These are phyloP conservation scores for Hyposoter didymator DNA, from an alignment of 2,888 invertebrate species.

Conservation along the genomic window DNA sequence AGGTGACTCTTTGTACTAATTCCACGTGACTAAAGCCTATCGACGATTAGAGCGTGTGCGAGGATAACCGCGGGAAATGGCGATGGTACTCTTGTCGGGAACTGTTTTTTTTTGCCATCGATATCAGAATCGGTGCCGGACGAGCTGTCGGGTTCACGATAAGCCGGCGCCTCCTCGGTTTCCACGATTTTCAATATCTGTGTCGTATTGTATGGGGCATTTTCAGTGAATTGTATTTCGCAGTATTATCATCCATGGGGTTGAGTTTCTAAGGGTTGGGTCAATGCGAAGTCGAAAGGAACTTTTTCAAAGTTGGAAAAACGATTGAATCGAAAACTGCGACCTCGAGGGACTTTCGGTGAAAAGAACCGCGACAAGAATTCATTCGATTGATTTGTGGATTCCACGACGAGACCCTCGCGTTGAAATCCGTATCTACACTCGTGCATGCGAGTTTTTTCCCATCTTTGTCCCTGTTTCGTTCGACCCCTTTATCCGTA, in stretches of 20 bases:
- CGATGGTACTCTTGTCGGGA: slow-evolving; percentile 38
- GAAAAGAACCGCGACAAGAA: background rate
- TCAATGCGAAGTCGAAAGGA: background rate
- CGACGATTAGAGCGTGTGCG: slow-evolving; percentile 19
- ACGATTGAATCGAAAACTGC: background rate
- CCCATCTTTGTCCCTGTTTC: slow-evolving; percentile 8
- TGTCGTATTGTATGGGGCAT: background rate
- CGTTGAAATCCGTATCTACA: background rate
- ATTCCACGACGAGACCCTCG: slow-evolving; percentile 2
- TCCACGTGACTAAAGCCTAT: slow-evolving; percentile 14
- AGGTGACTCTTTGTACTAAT: slow-evolving; percentile 18
- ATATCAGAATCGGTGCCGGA: slow-evolving; percentile 42
- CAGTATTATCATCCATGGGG: background rate
- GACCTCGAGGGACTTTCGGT: background rate
- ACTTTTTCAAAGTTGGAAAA: background rate
- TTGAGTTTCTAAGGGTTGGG: background rate
- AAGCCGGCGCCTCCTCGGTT: slow-evolving; percentile 55
- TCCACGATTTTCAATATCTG: background rate
- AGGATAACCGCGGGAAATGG: slow-evolving; percentile 23
- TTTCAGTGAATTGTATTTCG: background rate
- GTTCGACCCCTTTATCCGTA: slow-evolving; percentile 35
- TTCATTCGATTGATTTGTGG: background rate
- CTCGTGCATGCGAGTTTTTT: background rate
- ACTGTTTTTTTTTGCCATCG: slow-evolving; percentile 21
- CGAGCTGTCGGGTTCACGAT: slow-evolving; percentile 51